Conservation (phyloP, 2,797 vertebrate genomes). For the Sebastes kiyomatsui region DNA sequence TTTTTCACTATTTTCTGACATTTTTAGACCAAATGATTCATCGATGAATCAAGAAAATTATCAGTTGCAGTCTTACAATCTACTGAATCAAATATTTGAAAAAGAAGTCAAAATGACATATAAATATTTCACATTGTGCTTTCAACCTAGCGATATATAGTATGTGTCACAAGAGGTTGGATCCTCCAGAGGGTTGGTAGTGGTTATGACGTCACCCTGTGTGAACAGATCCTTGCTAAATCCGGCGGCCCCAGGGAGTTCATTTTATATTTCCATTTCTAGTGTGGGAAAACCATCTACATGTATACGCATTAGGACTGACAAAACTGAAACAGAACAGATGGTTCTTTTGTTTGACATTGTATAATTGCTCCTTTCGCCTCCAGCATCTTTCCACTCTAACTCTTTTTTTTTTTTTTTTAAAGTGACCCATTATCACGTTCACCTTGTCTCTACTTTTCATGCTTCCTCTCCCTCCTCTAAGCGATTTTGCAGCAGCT, state of each 20-base stretch:
- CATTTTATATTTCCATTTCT: slow-evolving; percentile 64
- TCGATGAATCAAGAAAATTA: not conserved
- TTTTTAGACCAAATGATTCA: not conserved
- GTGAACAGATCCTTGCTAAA: slow-evolving; percentile 63
- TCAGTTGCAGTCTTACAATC: not conserved
- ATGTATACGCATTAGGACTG: slow-evolving; percentile 25
- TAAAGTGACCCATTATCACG: slow-evolving; percentile 6
- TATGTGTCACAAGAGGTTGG: slow-evolving; percentile 15
- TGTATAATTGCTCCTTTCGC: slow-evolving; percentile 7
- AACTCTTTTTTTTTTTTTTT: not conserved
- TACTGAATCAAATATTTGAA: not conserved
- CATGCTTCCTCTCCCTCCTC: not conserved
- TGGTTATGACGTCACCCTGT: slow-evolving; percentile 47
- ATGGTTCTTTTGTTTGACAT: slow-evolving; percentile 27
- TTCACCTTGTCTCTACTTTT: slow-evolving; percentile 4
- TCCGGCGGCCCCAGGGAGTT: slow-evolving; percentile 51
- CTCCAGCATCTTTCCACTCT: not conserved
- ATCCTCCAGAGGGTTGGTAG: slow-evolving; percentile 23
- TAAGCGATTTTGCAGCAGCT: slow-evolving; percentile 7
- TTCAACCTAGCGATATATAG: not conserved
- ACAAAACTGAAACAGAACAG: slow-evolving; percentile 15
- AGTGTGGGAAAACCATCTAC: slow-evolving; percentile 71
- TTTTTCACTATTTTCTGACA: not conserved
- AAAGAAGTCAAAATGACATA: not conserved
- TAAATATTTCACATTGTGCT: not conserved